phyloP scores from a whole-genome alignment of 2,113 vertebrate species.

The Hoplias malabaricus region DNA sequence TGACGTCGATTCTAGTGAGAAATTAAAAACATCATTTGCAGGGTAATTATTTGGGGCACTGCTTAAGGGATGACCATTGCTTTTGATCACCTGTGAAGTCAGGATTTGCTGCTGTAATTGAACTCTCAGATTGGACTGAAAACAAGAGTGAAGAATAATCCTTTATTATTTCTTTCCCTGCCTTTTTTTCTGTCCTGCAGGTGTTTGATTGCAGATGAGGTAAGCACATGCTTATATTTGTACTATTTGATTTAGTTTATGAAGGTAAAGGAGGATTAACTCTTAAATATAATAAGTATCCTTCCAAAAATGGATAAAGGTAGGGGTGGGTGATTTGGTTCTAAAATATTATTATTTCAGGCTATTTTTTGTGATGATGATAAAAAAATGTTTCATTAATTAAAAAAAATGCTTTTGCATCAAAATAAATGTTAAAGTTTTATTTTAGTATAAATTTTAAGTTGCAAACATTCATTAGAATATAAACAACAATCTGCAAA shows the following conservation, averaged over 20 bases:
- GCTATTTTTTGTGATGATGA: too few relatives aligned
- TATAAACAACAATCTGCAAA: too few relatives aligned
- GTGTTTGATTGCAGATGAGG: constrained; percentile 98
- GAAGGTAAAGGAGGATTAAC: background rate
- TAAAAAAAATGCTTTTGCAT: too few relatives aligned
- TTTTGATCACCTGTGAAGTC: constrained; percentile 24
- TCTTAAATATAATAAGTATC: too few relatives aligned
- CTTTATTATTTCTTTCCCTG: constrained; percentile 41
- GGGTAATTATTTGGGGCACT: constrained; percentile 39
- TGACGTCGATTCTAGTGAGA: constrained; percentile 36
- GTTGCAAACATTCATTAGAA: too few relatives aligned
- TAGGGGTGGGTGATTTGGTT: too few relatives aligned
- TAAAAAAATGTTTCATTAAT: too few relatives aligned
- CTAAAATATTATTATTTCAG: too few relatives aligned
- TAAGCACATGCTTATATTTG: constrained; percentile 68
- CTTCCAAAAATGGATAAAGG: too few relatives aligned
- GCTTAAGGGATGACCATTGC: background rate
- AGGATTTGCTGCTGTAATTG: background rate
- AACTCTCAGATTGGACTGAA: background rate
- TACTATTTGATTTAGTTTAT: background rate
- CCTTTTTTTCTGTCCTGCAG: constrained; percentile 71
- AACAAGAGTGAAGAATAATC: background rate
- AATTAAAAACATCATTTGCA: constrained; percentile 43
- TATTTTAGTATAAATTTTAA: too few relatives aligned
- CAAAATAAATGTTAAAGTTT: too few relatives aligned